phyloP scores from a whole-genome alignment of 2,797 vertebrate species.

The Gallinago stenura region DNA sequence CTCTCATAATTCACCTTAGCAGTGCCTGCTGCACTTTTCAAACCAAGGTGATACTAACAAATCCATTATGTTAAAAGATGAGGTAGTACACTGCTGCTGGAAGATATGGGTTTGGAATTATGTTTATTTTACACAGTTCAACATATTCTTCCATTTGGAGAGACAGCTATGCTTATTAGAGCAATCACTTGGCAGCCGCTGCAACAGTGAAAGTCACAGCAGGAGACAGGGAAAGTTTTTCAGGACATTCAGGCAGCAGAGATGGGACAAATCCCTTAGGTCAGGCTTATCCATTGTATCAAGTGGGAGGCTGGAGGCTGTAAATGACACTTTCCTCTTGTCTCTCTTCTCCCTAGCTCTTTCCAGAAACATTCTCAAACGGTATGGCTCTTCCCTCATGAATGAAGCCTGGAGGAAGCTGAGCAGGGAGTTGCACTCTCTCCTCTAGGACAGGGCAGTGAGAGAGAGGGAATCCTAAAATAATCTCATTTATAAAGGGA shows the following conservation, averaged over 20 bases:
- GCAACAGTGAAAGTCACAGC: background rate
- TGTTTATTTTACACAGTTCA: background rate
- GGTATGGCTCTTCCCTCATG: background rate
- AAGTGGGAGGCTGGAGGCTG: background rate
- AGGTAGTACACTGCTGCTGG: background rate
- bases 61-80: background rate
- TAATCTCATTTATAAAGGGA: background rate
- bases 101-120: background rate
- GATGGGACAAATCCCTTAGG: background rate
- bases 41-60: background rate
- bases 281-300: background rate
- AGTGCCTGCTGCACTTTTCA: background rate
- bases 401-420: background rate
- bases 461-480: background rate
- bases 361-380: background rate
- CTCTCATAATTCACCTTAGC: slow-evolving; percentile 35
- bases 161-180: background rate
- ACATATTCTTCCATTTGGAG: background rate
- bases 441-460: background rate
- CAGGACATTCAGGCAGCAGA: background rate
- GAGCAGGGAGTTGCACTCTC: background rate
- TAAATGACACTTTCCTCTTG: background rate
- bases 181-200: background rate
- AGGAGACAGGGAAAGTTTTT: background rate
- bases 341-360: background rate